phyloP scores from a whole-genome alignment of 2,797 vertebrate genomes.

The Nyctibius grandis region DNA sequence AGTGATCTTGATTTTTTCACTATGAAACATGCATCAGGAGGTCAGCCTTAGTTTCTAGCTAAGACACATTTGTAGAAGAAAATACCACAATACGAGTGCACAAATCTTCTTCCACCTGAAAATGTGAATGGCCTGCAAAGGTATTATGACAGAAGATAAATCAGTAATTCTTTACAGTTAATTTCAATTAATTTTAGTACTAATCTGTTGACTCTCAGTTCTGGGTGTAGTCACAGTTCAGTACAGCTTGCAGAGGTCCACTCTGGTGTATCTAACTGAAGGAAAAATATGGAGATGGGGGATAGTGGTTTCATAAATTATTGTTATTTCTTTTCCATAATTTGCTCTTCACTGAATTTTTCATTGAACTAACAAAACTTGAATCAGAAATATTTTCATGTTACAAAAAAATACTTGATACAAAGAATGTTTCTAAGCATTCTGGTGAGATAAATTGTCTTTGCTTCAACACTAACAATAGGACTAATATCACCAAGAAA shows the following conservation, averaged over 20 bases:
- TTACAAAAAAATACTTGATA: neutral
- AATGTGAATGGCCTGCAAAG: neutral
- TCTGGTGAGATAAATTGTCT: neutral
- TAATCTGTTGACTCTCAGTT: neutral
- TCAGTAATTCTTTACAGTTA: neutral
- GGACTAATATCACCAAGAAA: neutral
- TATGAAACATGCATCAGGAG: neutral
- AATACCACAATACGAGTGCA: neutral
- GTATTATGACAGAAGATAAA: neutral
- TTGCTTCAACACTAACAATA: neutral
- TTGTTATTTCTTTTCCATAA: neutral
- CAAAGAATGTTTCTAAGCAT: neutral
- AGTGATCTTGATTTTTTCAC: neutral
- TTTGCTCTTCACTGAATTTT: neutral
- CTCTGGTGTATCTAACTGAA: neutral
- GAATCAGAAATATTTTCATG: neutral
- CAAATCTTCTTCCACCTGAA: neutral
- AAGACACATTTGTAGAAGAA: neutral
- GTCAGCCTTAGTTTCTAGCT: neutral
- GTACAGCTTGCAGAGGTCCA: neutral
- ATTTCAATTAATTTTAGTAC: neutral
- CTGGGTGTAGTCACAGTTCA: neutral
- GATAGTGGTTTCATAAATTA: neutral
- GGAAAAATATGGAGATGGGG: neutral
- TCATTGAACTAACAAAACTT: neutral